A percentile compares a stretch with the other conserved stretches of the same genome.
Evolutionary conservation across 2,888 invertebrate species (phyloP).

Genomic region (Hoplodrina ambigua): DNA sequence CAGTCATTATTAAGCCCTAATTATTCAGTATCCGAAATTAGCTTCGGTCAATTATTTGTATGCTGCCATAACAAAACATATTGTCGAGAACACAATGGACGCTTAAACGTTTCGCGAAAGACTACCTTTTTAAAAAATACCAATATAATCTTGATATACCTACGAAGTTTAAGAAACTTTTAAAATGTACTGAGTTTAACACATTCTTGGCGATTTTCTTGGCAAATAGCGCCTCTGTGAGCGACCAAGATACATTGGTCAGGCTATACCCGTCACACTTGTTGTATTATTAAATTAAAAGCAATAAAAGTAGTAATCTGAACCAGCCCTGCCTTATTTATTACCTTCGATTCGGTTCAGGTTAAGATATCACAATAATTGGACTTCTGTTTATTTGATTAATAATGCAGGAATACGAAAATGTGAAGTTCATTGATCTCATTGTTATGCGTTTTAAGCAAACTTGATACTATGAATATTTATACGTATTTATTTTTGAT

Average conservation of each 20-base stretch:
- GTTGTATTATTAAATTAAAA: constrained; percentile 35
- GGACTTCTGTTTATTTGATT: constrained; percentile 56
- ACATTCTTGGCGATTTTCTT: background rate
- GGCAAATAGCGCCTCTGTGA: background rate
- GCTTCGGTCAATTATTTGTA: constrained; percentile 2
- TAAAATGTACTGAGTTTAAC: background rate
- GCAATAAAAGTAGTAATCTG: constrained; percentile 28
- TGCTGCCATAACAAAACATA: constrained; percentile 19
- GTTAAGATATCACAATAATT: constrained; percentile 60
- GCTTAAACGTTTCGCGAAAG: background rate
- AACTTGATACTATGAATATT: constrained; percentile 49
- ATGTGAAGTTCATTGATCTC: constrained; percentile 58
- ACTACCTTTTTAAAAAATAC: constrained; percentile 1
- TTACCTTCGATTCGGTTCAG: constrained; percentile 21
- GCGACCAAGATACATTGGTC: constrained; percentile 8
- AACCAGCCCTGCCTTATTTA: constrained; percentile 44
- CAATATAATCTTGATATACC: constrained; percentile 7
- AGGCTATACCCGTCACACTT: constrained; percentile 7
- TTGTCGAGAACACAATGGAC: constrained; percentile 12
- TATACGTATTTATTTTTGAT: constrained; percentile 28
- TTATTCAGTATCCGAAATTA: constrained; percentile 7
- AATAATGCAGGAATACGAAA: constrained; percentile 50
- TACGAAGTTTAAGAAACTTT: background rate
- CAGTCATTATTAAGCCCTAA: background rate
- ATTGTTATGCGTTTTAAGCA: constrained; percentile 34